Evolutionary conservation across 2,888 invertebrate genomes (phyloP).

Genomic region (Cheilosia soror): DNA sequence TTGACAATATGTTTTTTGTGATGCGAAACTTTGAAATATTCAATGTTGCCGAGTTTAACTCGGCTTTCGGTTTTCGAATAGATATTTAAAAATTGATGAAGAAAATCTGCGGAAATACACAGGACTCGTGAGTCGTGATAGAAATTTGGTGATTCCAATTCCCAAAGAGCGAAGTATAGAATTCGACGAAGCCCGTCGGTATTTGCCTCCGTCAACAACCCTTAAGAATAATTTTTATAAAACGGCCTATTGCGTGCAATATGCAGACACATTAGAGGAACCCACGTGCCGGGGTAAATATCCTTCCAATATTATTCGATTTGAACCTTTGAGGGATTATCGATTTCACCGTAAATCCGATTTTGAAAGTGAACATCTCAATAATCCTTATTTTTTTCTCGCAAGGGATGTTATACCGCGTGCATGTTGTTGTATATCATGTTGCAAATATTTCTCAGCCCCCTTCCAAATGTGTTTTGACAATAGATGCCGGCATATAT

Average conservation of each 20-base stretch:
- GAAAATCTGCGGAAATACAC: too few relatives aligned
- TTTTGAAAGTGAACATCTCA: slow-evolving; percentile 75
- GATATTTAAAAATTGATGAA: too few relatives aligned
- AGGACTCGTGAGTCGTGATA: too few relatives aligned
- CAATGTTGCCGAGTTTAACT: too few relatives aligned
- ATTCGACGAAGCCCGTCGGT: too few relatives aligned
- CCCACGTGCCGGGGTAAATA: slow-evolving; percentile 52
- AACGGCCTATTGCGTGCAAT: not conserved
- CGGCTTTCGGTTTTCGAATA: too few relatives aligned
- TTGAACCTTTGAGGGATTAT: slow-evolving; percentile 75
- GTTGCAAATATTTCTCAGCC: slow-evolving; percentile 59
- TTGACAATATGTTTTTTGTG: too few relatives aligned
- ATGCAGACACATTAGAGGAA: not conserved
- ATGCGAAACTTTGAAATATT: too few relatives aligned
- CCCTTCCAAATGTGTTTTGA: slow-evolving; percentile 32
- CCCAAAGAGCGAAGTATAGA: too few relatives aligned
- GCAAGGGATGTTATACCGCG: slow-evolving; percentile 46
- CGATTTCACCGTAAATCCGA: slow-evolving; percentile 72
- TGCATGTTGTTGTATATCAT: slow-evolving; percentile 36
- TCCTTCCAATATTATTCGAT: slow-evolving; percentile 64
- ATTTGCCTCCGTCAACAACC: not conserved
- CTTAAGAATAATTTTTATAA: not conserved
- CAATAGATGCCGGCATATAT: slow-evolving; percentile 64
- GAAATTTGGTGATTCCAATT: too few relatives aligned
- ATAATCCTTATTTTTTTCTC: slow-evolving; percentile 63